Evolutionary conservation across 1,140 invertebrate species (phyloP).

Genomic region (Ips nitidus): DNA sequence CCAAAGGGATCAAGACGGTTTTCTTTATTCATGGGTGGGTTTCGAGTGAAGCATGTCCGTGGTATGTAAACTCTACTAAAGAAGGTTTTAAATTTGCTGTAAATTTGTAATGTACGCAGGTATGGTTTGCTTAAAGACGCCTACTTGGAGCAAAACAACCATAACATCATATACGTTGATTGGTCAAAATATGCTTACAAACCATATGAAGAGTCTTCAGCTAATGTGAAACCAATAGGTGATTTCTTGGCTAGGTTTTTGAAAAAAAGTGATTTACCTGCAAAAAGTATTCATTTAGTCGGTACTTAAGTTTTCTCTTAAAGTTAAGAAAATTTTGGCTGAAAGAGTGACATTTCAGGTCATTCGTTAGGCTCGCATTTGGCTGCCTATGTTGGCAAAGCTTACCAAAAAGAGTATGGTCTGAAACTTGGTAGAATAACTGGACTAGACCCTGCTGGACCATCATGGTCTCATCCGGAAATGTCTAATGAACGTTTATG

Average conservation of each 20-base stretch:
- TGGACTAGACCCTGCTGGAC: constrained; percentile 70
- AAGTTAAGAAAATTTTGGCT: neutral
- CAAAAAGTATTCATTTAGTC: constrained; percentile 39
- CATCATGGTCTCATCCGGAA: constrained; percentile 58
- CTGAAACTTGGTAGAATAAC: constrained; percentile 54
- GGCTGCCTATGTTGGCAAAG: constrained; percentile 68
- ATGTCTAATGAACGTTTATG: constrained; percentile 49
- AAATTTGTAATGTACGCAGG: constrained; percentile 5
- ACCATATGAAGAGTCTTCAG: constrained; percentile 31
- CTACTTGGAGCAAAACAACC: constrained; percentile 57
- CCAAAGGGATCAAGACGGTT: constrained; percentile 23
- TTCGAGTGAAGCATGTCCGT: constrained; percentile 31
- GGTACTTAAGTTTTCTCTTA: constrained; percentile 13
- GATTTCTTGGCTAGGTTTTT: constrained; percentile 40
- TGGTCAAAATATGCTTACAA: constrained; percentile 45
- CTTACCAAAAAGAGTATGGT: constrained; percentile 40
- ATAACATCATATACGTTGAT: constrained; percentile 65
- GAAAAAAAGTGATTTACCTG: constrained; percentile 16
- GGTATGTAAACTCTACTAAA: constrained; percentile 14
- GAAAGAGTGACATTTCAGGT: constrained; percentile 60
- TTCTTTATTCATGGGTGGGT: constrained; percentile 42
- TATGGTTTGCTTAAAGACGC: constrained; percentile 42
- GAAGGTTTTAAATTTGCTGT: neutral
- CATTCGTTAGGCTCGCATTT: constrained; percentile 77
- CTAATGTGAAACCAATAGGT: constrained; percentile 38